phyloP scores from a whole-genome alignment of 2,113 vertebrate species.

The Diadophis punctatus region DNA sequence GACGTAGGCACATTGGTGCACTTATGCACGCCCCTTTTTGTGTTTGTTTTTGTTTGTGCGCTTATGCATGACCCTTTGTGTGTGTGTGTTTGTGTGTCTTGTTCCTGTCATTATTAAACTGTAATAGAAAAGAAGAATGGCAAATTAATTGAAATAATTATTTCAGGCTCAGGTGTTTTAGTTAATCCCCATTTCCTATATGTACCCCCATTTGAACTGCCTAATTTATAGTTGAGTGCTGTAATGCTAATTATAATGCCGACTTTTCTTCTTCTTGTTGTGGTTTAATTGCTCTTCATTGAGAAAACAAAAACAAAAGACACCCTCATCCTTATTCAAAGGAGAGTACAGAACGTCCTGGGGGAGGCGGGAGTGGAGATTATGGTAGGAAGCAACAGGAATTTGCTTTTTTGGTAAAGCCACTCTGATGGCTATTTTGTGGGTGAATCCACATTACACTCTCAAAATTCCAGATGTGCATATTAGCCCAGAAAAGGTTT shows the following conservation, averaged over 20 bases:
- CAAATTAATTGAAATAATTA: not conserved
- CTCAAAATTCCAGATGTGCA: not conserved
- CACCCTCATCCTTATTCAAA: not conserved
- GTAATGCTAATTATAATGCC: not conserved
- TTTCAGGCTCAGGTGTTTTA: not conserved
- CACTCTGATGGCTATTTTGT: not conserved
- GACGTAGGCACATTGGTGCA: too few species aligned
- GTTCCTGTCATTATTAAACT: not conserved
- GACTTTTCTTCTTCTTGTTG: not conserved
- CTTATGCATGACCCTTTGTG: too few species aligned
- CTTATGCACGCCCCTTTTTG: too few species aligned
- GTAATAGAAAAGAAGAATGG: not conserved
- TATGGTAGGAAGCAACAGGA: not conserved
- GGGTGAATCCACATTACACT: not conserved
- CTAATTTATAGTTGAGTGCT: not conserved
- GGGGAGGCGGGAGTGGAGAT: not conserved
- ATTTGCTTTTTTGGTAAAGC: not conserved
- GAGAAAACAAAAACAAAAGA: not conserved
- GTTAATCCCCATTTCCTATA: not conserved
- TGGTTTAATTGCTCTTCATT: not conserved
- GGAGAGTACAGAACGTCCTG: not conserved
- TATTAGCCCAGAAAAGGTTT: not conserved
- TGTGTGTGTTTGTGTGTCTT: not conserved
- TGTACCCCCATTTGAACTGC: not conserved
- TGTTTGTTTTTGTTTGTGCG: too few species aligned